Evolutionary conservation across 2,113 vertebrate genomes (phyloP), one percentile per base, ranked within the genome.

Genomic region (Athene cunicularia): DNA sequence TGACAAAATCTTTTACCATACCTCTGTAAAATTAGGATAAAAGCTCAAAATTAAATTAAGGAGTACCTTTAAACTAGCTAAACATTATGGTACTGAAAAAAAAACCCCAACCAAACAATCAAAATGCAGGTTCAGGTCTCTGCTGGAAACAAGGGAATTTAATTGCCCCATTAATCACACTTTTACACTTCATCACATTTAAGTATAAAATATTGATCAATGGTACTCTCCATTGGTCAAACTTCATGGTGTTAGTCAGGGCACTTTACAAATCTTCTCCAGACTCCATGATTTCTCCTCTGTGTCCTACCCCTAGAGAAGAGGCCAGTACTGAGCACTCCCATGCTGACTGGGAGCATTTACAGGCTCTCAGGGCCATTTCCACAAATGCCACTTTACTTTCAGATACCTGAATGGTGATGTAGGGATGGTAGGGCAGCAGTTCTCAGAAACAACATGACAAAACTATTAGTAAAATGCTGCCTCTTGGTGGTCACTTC

Each of bases 131-230:
- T 90, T 93, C 32, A 72, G 33, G 53, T 63, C 64, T 94, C 66
- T 93, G n/a, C 59, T 96, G 58, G 80, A 97, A 97, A 75, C 85
- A 75, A 89, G 87, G 64, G 35, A 86, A 90, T 90, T 90, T 97
- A 97, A 95, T 95, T 95, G 87, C 68, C 58, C 82, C 86, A 97
- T 97, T 97, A 97, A 97, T 97, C 96, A 97, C 64, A 74, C 80
- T 91, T 96, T 32, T 85, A 93, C 72, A 86, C 86, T 96, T 89
- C 12, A 32, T 94, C 94, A 96, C 86, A 89, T 86, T 93, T 63
- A 88, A 86, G n/a, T 82, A 86, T 92, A 93, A 93, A 87, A 71
- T 96, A 96, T 88, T 15, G 55, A 97, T 93, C 91, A 80, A 1
- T 37, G 28, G 37, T 50, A 35, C 56, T 64, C 62, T 79, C 67